These are phyloP conservation scores for Aleiodes testaceus DNA, from an alignment of 2,888 invertebrate genomes.

Conservation along the genomic window DNA sequence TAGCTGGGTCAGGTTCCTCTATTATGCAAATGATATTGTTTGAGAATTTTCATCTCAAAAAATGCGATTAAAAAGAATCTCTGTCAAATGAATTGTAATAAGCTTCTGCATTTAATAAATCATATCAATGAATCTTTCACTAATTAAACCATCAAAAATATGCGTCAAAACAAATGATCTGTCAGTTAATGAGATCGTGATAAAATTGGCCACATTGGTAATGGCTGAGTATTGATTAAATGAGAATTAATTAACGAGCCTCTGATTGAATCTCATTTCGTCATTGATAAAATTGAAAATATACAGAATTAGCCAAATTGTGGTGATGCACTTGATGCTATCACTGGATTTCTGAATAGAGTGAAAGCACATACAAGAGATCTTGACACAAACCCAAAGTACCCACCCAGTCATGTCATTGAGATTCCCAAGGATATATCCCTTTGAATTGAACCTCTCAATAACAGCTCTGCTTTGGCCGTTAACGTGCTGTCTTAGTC, in stretches of 20 bases:
- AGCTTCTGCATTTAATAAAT: neutral
- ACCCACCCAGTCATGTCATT: constrained; percentile 7
- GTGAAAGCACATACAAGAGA: neutral
- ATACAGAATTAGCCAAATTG: too few relatives aligned
- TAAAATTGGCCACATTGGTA: constrained; percentile 19
- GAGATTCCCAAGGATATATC: neutral
- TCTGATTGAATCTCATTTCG: constrained; percentile 1
- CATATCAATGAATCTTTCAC: constrained; percentile 4
- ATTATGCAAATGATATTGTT: neutral
- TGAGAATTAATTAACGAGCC: constrained; percentile 20
- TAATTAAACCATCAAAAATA: constrained; percentile 8
- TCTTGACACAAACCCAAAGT: constrained; percentile 5
- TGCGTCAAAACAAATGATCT: constrained; percentile 9
- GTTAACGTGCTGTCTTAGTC: constrained; percentile 1
- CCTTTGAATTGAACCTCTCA: constrained; percentile 20
- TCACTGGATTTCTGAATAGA: constrained; percentile 11
- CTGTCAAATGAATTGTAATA: too few relatives aligned
- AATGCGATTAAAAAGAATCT: neutral
- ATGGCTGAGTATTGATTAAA: constrained; percentile 23
- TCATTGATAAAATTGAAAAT: neutral
- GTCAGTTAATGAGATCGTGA: constrained; percentile 19
- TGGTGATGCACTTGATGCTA: constrained; percentile 1
- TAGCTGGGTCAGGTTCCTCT: neutral
- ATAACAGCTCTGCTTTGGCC: constrained; percentile 3
- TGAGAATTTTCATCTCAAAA: constrained; percentile 28